These are phyloP conservation scores for Eupithecia tripunctaria DNA, from an alignment of 2,888 invertebrate species.

Conservation along the genomic window DNA sequence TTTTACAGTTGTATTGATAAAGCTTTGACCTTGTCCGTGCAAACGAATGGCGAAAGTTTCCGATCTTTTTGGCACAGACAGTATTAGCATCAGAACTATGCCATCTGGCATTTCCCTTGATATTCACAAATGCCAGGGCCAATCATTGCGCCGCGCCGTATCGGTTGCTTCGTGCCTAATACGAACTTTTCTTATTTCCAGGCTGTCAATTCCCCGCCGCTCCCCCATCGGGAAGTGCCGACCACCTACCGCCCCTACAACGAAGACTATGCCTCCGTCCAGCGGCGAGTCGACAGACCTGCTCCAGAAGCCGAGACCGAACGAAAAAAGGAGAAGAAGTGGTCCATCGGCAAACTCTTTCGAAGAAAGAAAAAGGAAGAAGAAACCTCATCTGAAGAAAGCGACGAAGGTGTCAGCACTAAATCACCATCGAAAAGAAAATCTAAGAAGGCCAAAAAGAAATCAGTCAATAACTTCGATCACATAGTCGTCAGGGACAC, in stretches of 20 bases:
- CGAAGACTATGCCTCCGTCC: conserved; percentile 73
- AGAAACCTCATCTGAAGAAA: conserved; percentile 84
- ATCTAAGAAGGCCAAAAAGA: conserved; percentile 80
- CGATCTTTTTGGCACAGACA: neutral
- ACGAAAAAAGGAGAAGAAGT: conserved; percentile 88
- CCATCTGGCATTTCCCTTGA: conserved; percentile 21
- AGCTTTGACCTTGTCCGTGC: neutral
- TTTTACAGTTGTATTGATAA: neutral
- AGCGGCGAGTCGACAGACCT: conserved; percentile 68
- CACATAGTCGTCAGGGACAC: conserved; percentile 86
- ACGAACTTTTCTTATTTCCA: conserved; percentile 63
- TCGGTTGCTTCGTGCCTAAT: conserved; percentile 16
- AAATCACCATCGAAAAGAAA: conserved; percentile 74
- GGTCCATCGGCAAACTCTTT: conserved; percentile 92
- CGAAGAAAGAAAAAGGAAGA: conserved; percentile 89
- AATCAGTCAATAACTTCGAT: conserved; percentile 85
- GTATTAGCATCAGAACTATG: conserved; percentile 5
- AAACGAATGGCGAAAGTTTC: neutral
- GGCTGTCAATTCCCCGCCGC: conserved; percentile 82
- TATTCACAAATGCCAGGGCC: conserved; percentile 30
- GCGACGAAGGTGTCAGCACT: conserved; percentile 74
- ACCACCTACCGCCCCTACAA: conserved; percentile 71
- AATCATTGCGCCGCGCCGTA: conserved; percentile 5
- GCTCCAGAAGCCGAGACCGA: conserved; percentile 68
- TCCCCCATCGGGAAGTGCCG: conserved; percentile 74